Evolutionary conservation across 2,113 vertebrate genomes (phyloP).

Genomic region (Trichechus manatus): DNA sequence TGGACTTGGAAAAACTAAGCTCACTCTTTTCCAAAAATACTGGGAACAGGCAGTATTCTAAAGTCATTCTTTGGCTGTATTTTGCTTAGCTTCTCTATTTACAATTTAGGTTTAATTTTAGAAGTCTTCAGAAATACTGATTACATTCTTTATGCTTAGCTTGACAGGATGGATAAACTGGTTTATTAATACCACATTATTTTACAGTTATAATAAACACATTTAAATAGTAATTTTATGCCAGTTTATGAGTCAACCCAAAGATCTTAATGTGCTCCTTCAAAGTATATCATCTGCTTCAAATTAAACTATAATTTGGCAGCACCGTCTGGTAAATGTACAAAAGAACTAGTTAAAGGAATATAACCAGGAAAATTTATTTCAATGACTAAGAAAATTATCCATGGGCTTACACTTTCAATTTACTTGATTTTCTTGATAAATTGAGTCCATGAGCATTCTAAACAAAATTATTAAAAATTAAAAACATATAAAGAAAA

Average conservation of each 20-base stretch:
- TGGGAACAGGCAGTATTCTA: slow-evolving; percentile 3
- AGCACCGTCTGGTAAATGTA: slow-evolving; percentile 71
- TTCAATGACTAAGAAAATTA: slow-evolving; percentile 75
- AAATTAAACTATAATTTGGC: slow-evolving; percentile 84
- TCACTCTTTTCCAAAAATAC: not conserved
- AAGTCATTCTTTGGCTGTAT: slow-evolving; percentile 64
- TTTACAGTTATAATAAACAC: slow-evolving; percentile 81
- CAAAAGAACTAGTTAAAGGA: slow-evolving; percentile 74
- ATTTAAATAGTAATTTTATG: slow-evolving; percentile 82
- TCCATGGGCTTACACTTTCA: slow-evolving; percentile 70
- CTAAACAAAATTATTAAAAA: slow-evolving; percentile 41
- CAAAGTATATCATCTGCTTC: slow-evolving; percentile 74
- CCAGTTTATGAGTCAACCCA: slow-evolving; percentile 76
- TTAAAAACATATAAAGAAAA: slow-evolving; percentile 67
- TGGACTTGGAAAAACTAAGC: not conserved
- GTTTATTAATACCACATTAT: slow-evolving; percentile 83
- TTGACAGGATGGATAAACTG: slow-evolving; percentile 79
- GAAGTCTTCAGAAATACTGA: slow-evolving; percentile 80
- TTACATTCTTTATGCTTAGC: slow-evolving; percentile 75
- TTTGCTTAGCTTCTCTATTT: slow-evolving; percentile 64
- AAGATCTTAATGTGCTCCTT: slow-evolving; percentile 74
- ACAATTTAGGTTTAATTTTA: slow-evolving; percentile 77
- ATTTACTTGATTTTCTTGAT: slow-evolving; percentile 79
- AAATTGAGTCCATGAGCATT: slow-evolving; percentile 33
- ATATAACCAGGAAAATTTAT: slow-evolving; percentile 72